Percentiles rank a stretch among this genome's conserved stretches.
Conservation (phyloP, 2,797 vertebrate species). For the Philypnodon macrostomus region DNA sequence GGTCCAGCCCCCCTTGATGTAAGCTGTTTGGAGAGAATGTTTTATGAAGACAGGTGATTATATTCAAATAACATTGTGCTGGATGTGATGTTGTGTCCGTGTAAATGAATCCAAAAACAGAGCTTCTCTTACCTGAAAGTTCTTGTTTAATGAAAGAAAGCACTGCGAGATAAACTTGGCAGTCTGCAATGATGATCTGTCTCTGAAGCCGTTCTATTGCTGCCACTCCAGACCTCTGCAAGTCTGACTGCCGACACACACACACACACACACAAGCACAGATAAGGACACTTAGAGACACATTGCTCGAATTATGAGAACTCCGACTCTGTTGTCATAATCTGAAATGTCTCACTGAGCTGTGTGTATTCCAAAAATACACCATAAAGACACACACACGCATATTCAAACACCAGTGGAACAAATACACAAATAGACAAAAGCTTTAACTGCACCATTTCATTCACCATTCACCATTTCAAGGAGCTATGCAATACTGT, state of each 20-base stretch:
- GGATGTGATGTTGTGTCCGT: no score
- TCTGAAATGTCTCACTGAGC: no score
- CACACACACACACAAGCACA: slow-evolving; percentile 2
- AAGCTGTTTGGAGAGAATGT: slow-evolving; percentile 76
- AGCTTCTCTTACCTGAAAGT: slow-evolving; percentile 82
- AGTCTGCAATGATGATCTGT: slow-evolving; percentile 97
- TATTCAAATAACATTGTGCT: no score
- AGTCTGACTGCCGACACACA: slow-evolving; percentile 79
- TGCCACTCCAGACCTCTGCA: slow-evolving; percentile 82
- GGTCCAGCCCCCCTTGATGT: slow-evolving; percentile 99
- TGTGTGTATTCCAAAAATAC: no score
- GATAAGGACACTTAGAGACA: no score
- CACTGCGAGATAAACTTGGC: slow-evolving; percentile 96
- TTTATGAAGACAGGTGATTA: no score
- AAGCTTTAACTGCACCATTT: not conserved
- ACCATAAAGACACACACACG: slow-evolving; percentile 38
- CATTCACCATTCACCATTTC: no score
- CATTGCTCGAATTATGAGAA: no score
- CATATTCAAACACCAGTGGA: not conserved
- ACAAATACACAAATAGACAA: not conserved
- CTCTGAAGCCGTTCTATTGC: slow-evolving; percentile 92
- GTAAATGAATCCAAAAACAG: not conserved
- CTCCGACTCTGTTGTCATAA: no score
- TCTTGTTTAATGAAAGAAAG: slow-evolving; percentile 97
- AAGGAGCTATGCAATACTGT: not conserved